Evolutionary conservation across 2,797 vertebrate species (phyloP).

Genomic region (Simalia tracyae): DNA sequence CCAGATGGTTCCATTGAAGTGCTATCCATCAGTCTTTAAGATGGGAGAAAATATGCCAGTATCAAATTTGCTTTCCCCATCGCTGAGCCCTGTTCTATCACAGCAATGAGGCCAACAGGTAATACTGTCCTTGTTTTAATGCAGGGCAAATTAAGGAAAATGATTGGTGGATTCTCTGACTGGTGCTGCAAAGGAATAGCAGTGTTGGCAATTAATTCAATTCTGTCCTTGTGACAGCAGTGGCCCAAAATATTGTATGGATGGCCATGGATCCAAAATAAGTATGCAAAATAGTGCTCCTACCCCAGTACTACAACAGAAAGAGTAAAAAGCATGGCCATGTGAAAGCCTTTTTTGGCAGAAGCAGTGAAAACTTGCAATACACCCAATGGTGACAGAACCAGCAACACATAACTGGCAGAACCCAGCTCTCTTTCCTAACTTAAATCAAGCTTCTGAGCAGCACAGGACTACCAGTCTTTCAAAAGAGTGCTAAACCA

Average conservation of each 20-base stretch:
- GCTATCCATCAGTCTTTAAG: background rate
- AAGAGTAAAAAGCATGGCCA: background rate
- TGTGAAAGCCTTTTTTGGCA: background rate
- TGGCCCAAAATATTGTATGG: background rate
- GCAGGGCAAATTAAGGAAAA: background rate
- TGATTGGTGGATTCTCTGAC: background rate
- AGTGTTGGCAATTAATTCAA: background rate
- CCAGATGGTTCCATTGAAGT: background rate
- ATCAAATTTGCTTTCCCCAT: background rate
- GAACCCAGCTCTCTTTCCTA: background rate
- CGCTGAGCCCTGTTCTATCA: background rate
- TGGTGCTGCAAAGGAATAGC: background rate
- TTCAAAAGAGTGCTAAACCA: background rate
- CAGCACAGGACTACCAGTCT: background rate
- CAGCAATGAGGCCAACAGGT: background rate
- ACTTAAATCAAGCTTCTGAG: background rate
- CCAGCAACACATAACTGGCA: background rate
- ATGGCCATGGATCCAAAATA: background rate
- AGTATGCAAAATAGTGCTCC: background rate
- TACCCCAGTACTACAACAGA: background rate
- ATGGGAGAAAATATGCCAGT: background rate
- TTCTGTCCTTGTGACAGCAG: background rate
- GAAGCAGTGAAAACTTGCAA: background rate
- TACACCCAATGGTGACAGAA: background rate
- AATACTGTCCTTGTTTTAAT: background rate